Evolutionary conservation across 2,888 invertebrate genomes (phyloP).

Genomic region (Aromia moschata): DNA sequence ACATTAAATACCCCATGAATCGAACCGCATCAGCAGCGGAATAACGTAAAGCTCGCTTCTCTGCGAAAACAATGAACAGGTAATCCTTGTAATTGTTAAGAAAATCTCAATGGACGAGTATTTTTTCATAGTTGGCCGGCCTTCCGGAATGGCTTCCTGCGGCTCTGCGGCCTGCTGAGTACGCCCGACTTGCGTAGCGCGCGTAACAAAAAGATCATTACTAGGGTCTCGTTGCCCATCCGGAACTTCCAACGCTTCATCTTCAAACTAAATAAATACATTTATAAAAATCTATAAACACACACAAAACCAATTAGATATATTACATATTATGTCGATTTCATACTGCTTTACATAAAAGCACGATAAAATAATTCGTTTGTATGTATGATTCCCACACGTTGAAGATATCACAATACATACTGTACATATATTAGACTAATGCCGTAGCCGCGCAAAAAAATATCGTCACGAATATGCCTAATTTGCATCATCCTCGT

Average conservation of each 20-base stretch:
- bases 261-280: neutral
- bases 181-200: neutral
- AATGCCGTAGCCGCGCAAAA: too few species aligned
- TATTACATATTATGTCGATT: neutral
- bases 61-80: neutral
- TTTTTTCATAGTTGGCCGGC: conserved; percentile 35
- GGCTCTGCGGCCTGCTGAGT: conserved; percentile 19
- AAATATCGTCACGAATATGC: neutral
- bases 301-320: too few species aligned
- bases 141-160: conserved; percentile 37
- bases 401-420: too few species aligned
- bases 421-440: too few species aligned
- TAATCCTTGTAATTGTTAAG: conserved; percentile 3
- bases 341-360: too few species aligned
- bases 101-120: conserved; percentile 22
- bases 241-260: neutral
- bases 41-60: neutral
- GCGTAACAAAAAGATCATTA: neutral
- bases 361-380: too few species aligned
- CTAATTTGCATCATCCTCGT: too few species aligned
- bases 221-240: neutral
- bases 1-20: too few species aligned
- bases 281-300: too few species aligned
- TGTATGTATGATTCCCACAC: too few species aligned
- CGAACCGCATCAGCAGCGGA: too few species aligned